Evolutionary conservation across 2,888 invertebrate species (phyloP).

Genomic region (Zeuzera pyrina): DNA sequence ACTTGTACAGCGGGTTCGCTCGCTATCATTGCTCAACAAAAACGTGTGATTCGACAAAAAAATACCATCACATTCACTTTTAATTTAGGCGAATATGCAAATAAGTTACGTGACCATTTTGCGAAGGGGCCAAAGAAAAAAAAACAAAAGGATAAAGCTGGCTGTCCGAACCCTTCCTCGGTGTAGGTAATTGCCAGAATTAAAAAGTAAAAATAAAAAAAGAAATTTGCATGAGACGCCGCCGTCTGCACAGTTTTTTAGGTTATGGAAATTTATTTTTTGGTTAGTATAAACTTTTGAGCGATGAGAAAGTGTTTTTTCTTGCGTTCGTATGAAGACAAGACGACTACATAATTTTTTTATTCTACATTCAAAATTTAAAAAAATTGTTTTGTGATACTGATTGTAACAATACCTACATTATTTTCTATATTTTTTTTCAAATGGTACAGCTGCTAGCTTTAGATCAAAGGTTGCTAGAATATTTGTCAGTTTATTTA

Average conservation of each 20-base stretch:
- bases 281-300: constrained; percentile 20
- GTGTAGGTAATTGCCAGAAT: constrained; percentile 49
- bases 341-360: too few species aligned
- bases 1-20: constrained; percentile 42
- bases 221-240: constrained; percentile 56
- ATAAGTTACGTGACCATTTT: constrained; percentile 68
- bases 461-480: too few species aligned
- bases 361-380: too few species aligned
- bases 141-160: constrained; percentile 55
- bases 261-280: constrained; percentile 38
- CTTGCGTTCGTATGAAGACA: constrained; percentile 37
- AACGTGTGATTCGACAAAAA: constrained; percentile 65
- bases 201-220: constrained; percentile 55
- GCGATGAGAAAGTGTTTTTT: constrained; percentile 64
- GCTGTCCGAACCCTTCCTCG: constrained; percentile 64
- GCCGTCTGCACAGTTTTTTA: constrained; percentile 41
- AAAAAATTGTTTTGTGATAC: too few species aligned
- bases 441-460: too few species aligned
- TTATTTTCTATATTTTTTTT: too few species aligned
- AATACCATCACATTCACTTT: constrained; percentile 42
- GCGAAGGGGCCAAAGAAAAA: constrained; percentile 51
- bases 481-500: too few species aligned
- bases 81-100: constrained; percentile 68
- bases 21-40: constrained; percentile 44
- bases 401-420: too few species aligned